A percentile compares a stretch with the other conserved stretches of the same genome.
Conservation (phyloP, 64 coral and sea anemone species). For the Dendrophyllia cribrosa region DNA sequence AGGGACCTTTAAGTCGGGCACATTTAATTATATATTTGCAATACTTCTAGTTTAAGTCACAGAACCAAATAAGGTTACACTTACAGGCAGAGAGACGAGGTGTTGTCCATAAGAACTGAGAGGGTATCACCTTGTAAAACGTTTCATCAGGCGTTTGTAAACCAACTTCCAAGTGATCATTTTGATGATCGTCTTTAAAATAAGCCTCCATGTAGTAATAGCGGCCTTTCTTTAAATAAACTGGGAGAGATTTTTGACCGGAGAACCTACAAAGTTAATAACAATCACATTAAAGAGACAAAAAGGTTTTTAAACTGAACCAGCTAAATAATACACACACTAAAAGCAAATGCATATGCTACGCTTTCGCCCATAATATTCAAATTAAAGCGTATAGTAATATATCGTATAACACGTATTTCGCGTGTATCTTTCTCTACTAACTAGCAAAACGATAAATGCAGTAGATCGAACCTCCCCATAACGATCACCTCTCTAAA, state of each 20-base stretch:
- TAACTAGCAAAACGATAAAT: too few species aligned
- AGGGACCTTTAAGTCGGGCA: background rate
- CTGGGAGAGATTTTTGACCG: slow-evolving; percentile 56
- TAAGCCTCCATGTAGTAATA: slow-evolving; percentile 78
- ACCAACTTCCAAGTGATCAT: slow-evolving; percentile 60
- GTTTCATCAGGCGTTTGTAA: slow-evolving; percentile 57
- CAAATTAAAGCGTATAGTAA: too few species aligned
- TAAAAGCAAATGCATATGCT: too few species aligned
- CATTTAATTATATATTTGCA: too few species aligned
- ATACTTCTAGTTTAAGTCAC: too few species aligned
- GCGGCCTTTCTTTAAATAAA: slow-evolving; percentile 39
- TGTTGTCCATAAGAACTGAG: slow-evolving; percentile 72
- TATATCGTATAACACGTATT: too few species aligned
- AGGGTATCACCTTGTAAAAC: slow-evolving; percentile 60
- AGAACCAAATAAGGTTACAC: background rate
- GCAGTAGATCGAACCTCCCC: too few species aligned
- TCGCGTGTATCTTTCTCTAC: too few species aligned
- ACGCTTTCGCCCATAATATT: too few species aligned
- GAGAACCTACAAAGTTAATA: slow-evolving; percentile 29
- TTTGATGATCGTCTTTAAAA: slow-evolving; percentile 73
- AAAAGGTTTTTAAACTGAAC: too few species aligned
- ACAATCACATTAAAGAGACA: background rate
- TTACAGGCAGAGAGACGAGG: background rate
- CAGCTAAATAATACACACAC: too few species aligned
- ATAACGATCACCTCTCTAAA: too few species aligned